These are phyloP conservation scores for Fissipunctia ypsillon DNA, from an alignment of 2,888 invertebrate species.

Conservation along the genomic window DNA sequence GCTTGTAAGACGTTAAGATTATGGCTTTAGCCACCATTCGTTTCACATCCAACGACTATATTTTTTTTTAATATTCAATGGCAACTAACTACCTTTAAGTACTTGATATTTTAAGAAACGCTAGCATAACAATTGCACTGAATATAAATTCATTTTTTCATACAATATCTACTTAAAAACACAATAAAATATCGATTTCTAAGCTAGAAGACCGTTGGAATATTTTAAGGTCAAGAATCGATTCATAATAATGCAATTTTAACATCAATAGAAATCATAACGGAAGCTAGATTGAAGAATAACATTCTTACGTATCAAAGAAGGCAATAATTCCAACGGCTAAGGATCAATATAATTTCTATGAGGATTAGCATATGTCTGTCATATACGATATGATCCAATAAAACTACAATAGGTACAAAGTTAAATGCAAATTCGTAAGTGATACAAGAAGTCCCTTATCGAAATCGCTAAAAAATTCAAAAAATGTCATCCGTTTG, in stretches of 20 bases:
- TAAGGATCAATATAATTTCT: constrained; percentile 74
- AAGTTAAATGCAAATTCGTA: constrained; percentile 85
- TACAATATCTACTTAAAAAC: constrained; percentile 41
- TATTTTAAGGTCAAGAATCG: constrained; percentile 80
- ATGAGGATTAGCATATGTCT: constrained; percentile 87
- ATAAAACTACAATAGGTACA: constrained; percentile 81
- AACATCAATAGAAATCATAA: constrained; percentile 84
- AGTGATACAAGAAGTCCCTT: constrained; percentile 79
- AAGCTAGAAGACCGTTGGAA: constrained; percentile 79
- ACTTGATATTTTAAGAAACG: constrained; percentile 9
- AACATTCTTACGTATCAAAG: constrained; percentile 80
- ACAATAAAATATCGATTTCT: constrained; percentile 74
- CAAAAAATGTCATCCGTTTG: constrained; percentile 74
- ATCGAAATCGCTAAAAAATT: constrained; percentile 61
- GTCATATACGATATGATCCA: constrained; percentile 87
- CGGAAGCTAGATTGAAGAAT: constrained; percentile 88
- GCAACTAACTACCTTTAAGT: not conserved
- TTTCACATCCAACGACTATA: not conserved
- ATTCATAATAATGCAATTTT: constrained; percentile 74
- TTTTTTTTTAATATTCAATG: not conserved
- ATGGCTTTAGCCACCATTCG: not conserved
- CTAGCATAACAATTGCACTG: not conserved
- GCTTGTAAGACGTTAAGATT: not conserved
- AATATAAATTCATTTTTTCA: constrained; percentile 12
- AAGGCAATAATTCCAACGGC: constrained; percentile 78